Evolutionary conservation across 1,140 invertebrate genomes (phyloP).

Genomic region (Drosophila virilis): DNA sequence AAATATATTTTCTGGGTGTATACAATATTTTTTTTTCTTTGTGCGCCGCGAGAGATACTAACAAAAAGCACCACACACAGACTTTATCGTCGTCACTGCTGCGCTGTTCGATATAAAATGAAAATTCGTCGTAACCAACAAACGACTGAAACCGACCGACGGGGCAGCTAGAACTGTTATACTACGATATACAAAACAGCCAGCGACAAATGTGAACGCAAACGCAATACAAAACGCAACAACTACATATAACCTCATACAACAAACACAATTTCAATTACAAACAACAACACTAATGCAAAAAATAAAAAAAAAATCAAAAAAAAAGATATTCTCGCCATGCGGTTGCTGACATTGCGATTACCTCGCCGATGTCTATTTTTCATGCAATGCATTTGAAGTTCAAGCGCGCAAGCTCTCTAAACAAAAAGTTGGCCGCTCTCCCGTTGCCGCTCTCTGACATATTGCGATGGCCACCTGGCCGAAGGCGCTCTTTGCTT

Average conservation of each 20-base stretch:
- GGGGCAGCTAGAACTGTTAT: constrained; percentile 66
- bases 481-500: constrained; percentile 27
- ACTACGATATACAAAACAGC: constrained; percentile 62
- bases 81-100: constrained; percentile 64
- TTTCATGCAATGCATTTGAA: constrained; percentile 71
- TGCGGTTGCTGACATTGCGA: constrained; percentile 51
- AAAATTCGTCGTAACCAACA: constrained; percentile 79
- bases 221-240: constrained; percentile 33
- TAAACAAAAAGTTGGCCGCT: constrained; percentile 17
- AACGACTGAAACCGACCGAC: constrained; percentile 47
- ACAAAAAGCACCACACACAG: constrained; percentile 47
- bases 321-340: constrained; percentile 31
- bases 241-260: constrained; percentile 46
- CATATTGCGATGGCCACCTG: constrained; percentile 21
- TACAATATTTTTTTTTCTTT: constrained; percentile 39
- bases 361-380: constrained; percentile 34
- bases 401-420: constrained; percentile 77
- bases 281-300: constrained; percentile 52
- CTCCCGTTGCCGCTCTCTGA: constrained; percentile 19
- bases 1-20: constrained; percentile 32
- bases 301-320: constrained; percentile 31
- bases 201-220: constrained; percentile 40
- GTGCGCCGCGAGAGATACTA: constrained; percentile 55
- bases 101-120: constrained; percentile 79
- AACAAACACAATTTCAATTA: constrained; percentile 45